Evolutionary conservation across 2,797 vertebrate species (phyloP), one percentile per base, ranked within the genome.

Genomic region (Poecilia velifera): DNA sequence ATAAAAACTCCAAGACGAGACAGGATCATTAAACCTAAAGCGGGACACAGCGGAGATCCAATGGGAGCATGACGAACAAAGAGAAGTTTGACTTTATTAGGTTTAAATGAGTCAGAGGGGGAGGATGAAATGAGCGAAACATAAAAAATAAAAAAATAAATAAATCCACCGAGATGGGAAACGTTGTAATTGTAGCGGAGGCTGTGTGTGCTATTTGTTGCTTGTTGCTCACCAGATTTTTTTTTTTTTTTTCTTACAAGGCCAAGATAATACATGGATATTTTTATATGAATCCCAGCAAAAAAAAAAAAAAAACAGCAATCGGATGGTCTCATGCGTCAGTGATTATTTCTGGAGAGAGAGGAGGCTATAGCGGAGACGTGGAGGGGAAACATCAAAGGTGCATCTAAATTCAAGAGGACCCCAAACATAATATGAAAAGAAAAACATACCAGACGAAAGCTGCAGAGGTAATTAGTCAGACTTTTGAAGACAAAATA

Each of bases 101-200:
- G 79, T 79, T 86, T 47, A 80, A 84, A 87, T 81, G 55, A 85
- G 76, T 81, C 64, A 72, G 76, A 74, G 3, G 18, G 45, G 76
- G 39, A 66, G 77, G 80, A 86, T 70, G 76, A 75, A 86, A 72
- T 43, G 51, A 83, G 68, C 70, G 79, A 72, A 82, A 82, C n/a
- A 74, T 57, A 1, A 16, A 6, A 47, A 22, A 51, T 8, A 22
- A 51, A 51, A 66, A 76, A 41, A 20, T 47, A 22, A 51, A 51
- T 62, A 76, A 41, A 20, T 47, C 80, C 43, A 80, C 16, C 78
- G 12, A 64, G 20, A 22, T 39, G 57, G 13, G 25, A 22, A 83
- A 47, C 53, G 1, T 22, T 72, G 12, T 25, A 20, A 53, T 59
- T 76, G 12, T 46, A 4, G 31, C 31, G 1, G 1, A 31, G 10